phyloP scores from a whole-genome alignment of 2,888 invertebrate species.

The Diplolepis rosae region DNA sequence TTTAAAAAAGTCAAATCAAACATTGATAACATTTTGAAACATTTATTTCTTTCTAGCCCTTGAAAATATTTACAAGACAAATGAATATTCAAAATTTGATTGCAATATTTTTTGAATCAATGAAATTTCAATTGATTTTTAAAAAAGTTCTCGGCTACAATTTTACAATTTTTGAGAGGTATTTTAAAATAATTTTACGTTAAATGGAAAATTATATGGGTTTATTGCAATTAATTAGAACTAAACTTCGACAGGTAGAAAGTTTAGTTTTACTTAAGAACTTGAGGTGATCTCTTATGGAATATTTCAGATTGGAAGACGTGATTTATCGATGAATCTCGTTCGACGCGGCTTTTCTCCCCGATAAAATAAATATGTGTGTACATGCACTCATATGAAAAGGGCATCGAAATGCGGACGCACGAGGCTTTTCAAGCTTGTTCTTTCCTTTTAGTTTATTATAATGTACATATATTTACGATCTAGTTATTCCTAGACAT shows the following conservation, averaged over 20 bases:
- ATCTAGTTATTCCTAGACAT: not conserved
- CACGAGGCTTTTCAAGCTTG: constrained; percentile 13
- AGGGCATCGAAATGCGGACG: constrained; percentile 11
- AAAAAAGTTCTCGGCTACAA: too few species aligned
- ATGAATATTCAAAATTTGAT: too few species aligned
- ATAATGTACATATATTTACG: not conserved
- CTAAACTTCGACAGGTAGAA: too few species aligned
- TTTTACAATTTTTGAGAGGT: not conserved
- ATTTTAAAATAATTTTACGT: not conserved
- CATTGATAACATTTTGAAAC: not conserved
- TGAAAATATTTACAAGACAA: too few species aligned
- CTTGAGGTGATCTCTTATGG: not conserved
- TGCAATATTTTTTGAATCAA: too few species aligned
- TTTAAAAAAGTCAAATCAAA: not conserved
- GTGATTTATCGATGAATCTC: constrained; percentile 24
- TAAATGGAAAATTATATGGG: not conserved
- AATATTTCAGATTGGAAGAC: not conserved
- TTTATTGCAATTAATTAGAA: not conserved
- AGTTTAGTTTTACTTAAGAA: not conserved
- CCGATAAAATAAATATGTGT: not conserved
- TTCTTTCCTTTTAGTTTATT: not conserved
- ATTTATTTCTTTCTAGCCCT: not conserved
- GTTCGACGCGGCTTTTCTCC: constrained; percentile 11
- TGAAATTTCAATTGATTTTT: too few species aligned
- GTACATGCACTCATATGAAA: too few species aligned